phyloP scores from a whole-genome alignment of 2,113 vertebrate genomes.

The Neolamprologus ventralis region DNA sequence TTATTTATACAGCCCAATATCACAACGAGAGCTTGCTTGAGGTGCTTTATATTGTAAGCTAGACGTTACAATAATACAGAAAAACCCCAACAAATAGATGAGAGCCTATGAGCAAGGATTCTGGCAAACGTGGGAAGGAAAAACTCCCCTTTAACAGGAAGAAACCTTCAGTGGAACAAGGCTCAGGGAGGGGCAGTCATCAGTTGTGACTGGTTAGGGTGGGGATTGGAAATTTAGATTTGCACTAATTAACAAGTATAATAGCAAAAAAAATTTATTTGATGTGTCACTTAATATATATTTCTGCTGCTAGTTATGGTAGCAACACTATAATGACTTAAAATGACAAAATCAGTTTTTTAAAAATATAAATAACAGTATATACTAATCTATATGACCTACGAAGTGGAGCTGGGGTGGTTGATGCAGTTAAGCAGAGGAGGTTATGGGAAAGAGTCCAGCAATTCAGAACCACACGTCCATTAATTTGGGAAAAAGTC shows the following conservation, averaged over 20 bases:
- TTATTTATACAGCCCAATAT: neutral
- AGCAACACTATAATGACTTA: neutral
- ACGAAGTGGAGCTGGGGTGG: fast-evolving
- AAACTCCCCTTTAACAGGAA: neutral
- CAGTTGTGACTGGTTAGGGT: neutral
- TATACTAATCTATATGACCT: neutral
- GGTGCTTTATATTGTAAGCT: neutral
- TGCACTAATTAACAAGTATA: neutral
- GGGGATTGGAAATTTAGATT: neutral
- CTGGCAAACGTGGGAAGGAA: neutral
- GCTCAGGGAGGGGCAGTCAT: fast-evolving
- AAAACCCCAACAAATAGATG: fast-evolving
- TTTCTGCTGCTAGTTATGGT: neutral
- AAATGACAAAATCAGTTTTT: neutral
- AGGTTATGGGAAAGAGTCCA: neutral
- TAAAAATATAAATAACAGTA: neutral
- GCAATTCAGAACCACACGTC: neutral
- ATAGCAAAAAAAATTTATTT: neutral
- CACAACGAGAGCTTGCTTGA: neutral
- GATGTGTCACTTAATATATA: neutral
- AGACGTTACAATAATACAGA: neutral
- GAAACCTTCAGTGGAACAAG: fast-evolving
- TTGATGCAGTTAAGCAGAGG: neutral
- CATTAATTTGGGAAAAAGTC: neutral
- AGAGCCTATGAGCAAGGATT: neutral